Evolutionary conservation across 53 echinoderm and acorn worm species (phyloP).

Genomic region (Glandiceps talaboti): DNA sequence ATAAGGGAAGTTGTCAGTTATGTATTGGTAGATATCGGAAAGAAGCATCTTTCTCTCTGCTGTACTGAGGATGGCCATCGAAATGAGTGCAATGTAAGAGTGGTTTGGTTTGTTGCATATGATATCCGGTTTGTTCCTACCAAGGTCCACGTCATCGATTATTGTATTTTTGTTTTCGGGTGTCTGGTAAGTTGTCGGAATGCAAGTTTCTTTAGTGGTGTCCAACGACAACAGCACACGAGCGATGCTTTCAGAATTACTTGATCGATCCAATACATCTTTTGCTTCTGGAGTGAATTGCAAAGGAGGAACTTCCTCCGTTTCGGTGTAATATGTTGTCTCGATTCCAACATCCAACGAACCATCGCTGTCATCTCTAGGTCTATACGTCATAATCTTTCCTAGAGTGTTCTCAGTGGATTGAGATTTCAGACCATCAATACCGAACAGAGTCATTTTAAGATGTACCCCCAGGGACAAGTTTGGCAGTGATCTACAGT

Average conservation of each 20-base stretch:
- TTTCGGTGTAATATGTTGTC: no score
- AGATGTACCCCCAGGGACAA: no score
- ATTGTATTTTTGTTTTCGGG: background rate
- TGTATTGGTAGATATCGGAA: constrained; percentile 89
- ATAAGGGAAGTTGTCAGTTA: constrained; percentile 70
- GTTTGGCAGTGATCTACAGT: no score
- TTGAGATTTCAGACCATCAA: no score
- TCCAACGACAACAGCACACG: background rate
- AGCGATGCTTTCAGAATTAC: background rate
- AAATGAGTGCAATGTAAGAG: constrained; percentile 86
- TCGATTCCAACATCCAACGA: no score
- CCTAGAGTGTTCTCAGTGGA: no score
- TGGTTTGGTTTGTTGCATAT: constrained; percentile 55
- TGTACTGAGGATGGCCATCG: constrained; percentile 76
- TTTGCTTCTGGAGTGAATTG: no score
- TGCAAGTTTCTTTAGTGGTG: background rate
- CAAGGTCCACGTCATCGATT: background rate
- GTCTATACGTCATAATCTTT: no score
- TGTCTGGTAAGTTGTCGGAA: background rate
- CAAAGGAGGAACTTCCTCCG: no score
- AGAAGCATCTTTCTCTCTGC: constrained; percentile 50
- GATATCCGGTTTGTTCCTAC: background rate
- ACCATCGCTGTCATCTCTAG: no score
- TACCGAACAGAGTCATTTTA: no score
- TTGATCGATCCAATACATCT: no score